Conservation (phyloP, 2,797 vertebrate species). For the Trichosurus vulpecula region DNA sequence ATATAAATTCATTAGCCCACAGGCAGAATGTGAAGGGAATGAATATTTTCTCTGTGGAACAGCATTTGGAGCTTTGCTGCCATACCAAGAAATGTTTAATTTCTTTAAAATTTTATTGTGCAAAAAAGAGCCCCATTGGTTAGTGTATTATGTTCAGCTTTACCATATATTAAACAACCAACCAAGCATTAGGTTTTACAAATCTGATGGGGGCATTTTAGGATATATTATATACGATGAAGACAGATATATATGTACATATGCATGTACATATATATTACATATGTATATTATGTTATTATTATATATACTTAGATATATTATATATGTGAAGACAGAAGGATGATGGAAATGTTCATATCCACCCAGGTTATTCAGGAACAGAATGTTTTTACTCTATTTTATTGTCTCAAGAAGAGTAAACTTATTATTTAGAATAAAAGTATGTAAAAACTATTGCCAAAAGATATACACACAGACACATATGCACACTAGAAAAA, state of each 20-base stretch:
- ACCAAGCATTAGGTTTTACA: not conserved
- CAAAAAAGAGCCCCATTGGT: not conserved
- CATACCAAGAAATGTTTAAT: not conserved
- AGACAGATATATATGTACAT: no score
- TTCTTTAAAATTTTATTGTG: not conserved
- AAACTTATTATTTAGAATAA: not conserved
- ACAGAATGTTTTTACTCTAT: not conserved
- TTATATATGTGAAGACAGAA: not conserved
- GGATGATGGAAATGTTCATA: not conserved
- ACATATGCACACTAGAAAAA: conserved; percentile 12
- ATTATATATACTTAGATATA: no score
- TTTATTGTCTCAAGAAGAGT: not conserved
- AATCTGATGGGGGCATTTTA: not conserved
- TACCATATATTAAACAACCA: not conserved
- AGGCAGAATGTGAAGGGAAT: not conserved
- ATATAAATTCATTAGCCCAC: not conserved
- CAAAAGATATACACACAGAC: not conserved
- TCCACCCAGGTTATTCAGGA: not conserved
- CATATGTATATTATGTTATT: no score
- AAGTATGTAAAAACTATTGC: not conserved
- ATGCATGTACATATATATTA: no score
- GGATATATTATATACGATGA: not conserved
- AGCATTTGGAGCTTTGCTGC: not conserved
- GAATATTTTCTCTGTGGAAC: not conserved
- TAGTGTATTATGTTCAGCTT: not conserved